phyloP scores from a whole-genome alignment of 2,113 vertebrate genomes.

The Isichthys henryi region DNA sequence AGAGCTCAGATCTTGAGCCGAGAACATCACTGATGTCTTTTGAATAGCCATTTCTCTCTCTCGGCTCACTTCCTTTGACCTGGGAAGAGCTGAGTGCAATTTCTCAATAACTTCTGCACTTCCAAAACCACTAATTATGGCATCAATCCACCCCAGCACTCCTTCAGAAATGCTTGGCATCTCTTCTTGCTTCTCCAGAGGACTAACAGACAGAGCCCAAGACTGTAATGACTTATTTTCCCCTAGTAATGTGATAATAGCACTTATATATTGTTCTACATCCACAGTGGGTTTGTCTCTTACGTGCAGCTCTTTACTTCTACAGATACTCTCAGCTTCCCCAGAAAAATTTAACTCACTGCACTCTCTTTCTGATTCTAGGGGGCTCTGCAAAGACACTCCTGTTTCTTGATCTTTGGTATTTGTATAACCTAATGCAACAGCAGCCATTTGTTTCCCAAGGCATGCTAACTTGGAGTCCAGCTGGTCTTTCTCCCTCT shows the following conservation, averaged over 20 bases:
- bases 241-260: background rate
- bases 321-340: background rate
- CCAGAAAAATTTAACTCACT: background rate
- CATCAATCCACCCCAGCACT: background rate
- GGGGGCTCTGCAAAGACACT: background rate
- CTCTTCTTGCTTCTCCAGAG: conserved; percentile 6
- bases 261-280: background rate
- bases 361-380: background rate
- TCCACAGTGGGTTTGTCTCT: background rate
- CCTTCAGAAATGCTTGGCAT: background rate
- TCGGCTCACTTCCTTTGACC: background rate
- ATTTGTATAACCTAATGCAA: background rate
- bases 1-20: background rate
- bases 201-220: conserved; percentile 17
- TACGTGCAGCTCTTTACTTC: background rate
- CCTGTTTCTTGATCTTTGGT: background rate
- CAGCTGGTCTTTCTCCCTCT: background rate
- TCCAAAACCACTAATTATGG: background rate
- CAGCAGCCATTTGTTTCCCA: background rate
- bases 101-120: background rate
- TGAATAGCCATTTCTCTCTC: background rate
- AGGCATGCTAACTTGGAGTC: background rate
- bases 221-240: conserved; percentile 17
- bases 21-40: background rate
- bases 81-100: background rate